Conservation (phyloP, 1,140 invertebrate genomes). For the Aricia agestis region DNA sequence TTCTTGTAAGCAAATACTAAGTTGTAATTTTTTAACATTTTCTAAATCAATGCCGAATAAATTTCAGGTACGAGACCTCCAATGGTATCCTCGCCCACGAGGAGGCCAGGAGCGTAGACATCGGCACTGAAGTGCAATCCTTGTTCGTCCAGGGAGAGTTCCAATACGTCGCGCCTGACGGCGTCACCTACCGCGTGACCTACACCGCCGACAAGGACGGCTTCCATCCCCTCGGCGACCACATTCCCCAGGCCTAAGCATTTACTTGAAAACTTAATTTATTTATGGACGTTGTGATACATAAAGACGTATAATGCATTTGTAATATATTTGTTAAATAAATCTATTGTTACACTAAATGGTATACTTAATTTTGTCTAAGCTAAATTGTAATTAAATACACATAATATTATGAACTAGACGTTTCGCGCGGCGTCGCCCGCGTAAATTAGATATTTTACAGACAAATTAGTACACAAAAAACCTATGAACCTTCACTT, state of each 20-base stretch:
- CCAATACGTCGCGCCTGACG: conserved; percentile 80
- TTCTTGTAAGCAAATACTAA: too few species aligned
- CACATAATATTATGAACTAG: too few species aligned
- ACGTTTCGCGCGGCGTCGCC: too few species aligned
- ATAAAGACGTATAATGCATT: conserved; percentile 45
- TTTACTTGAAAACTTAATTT: too few species aligned
- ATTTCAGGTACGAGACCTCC: conserved; percentile 77
- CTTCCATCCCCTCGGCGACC: conserved; percentile 80
- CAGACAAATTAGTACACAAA: too few species aligned
- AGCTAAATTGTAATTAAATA: too few species aligned
- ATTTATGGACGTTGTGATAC: conserved; percentile 50
- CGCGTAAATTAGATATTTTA: too few species aligned
- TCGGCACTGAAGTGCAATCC: conserved; percentile 78
- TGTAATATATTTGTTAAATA: conserved; percentile 24
- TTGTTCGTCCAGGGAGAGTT: conserved; percentile 78
- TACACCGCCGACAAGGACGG: conserved; percentile 77
- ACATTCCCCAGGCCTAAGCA: conserved; percentile 55
- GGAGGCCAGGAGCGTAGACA: conserved; percentile 75
- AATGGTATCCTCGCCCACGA: conserved; percentile 78
- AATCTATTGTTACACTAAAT: too few species aligned
- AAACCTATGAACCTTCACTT: too few species aligned
- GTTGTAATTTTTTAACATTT: too few species aligned
- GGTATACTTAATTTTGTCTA: too few species aligned
- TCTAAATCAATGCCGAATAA: background rate
- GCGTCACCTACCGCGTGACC: conserved; percentile 80